Evolutionary conservation across 2,113 vertebrate genomes (phyloP).

Genomic region (Oreochromis niloticus): DNA sequence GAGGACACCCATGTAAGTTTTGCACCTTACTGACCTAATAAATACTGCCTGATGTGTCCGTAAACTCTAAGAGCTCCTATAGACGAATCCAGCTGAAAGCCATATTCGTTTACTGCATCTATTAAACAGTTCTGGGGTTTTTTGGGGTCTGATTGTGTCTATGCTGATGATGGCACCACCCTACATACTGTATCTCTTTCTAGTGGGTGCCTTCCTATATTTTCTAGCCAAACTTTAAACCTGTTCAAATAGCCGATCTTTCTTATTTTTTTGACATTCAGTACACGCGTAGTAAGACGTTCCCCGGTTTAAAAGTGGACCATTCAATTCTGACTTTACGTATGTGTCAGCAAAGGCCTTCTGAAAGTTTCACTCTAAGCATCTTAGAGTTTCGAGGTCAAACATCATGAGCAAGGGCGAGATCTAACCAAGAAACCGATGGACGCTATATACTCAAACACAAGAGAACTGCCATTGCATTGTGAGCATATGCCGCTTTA

Average conservation of each 20-base stretch:
- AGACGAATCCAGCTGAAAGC: neutral
- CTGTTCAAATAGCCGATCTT: neutral
- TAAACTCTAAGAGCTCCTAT: neutral
- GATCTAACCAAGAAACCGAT: neutral
- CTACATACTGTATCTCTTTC: neutral
- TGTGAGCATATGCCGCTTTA: neutral
- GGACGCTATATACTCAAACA: neutral
- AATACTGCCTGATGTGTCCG: slow-evolving; percentile 16
- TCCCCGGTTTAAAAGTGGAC: neutral
- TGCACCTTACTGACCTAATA: slow-evolving; percentile 18
- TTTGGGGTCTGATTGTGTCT: neutral
- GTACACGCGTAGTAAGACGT: neutral
- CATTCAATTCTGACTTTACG: neutral
- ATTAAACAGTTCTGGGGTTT: neutral
- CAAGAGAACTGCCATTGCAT: neutral
- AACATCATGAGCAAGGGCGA: neutral
- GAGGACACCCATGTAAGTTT: slow-evolving; percentile 83
- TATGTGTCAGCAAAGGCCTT: neutral
- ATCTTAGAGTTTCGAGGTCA: neutral
- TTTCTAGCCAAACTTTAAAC: neutral
- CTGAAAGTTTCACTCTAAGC: neutral
- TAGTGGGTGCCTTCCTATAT: neutral
- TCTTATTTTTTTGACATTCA: neutral
- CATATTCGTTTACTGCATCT: neutral
- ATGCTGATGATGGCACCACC: neutral